phyloP scores from a whole-genome alignment of 2,888 invertebrate species.

The Linnaemya vulpina region DNA sequence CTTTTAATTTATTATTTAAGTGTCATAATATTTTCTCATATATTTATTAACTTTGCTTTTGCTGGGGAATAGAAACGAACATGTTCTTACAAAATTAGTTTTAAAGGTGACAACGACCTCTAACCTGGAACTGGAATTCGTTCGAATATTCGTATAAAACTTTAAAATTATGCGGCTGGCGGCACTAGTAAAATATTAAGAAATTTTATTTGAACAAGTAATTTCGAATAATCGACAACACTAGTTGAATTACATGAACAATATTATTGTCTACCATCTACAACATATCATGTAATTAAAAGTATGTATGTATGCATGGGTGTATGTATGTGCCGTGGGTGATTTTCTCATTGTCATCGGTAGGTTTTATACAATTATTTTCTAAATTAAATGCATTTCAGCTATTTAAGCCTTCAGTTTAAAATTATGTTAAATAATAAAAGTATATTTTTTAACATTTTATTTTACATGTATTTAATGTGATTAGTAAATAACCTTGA shows the following conservation, averaged over 20 bases:
- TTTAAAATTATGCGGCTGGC: too few relatives aligned
- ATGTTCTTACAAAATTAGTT: too few relatives aligned
- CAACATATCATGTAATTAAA: conserved; percentile 4
- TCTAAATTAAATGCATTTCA: conserved; percentile 10
- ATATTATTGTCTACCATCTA: neutral
- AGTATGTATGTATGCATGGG: neutral
- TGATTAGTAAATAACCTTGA: neutral
- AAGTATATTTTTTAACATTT: neutral
- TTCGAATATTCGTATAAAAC: too few relatives aligned
- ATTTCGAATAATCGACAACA: neutral
- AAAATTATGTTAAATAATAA: conserved; percentile 16
- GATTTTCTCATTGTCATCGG: conserved; percentile 46
- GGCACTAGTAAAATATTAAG: too few relatives aligned
- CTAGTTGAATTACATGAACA: neutral
- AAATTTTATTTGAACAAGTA: too few relatives aligned
- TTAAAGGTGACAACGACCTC: too few relatives aligned
- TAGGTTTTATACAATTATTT: conserved; percentile 9
- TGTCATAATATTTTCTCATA: too few relatives aligned
- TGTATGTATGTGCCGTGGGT: conserved; percentile 13
- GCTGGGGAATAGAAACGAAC: too few relatives aligned
- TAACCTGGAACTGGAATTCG: too few relatives aligned
- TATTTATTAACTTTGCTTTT: too few relatives aligned
- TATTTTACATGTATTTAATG: neutral
- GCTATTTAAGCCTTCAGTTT: conserved; percentile 26
- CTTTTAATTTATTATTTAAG: too few relatives aligned